A percentile compares a stretch with the other conserved stretches of the same genome.
Conservation (phyloP, 2,888 invertebrate species). For the Ectemnius continuus region DNA sequence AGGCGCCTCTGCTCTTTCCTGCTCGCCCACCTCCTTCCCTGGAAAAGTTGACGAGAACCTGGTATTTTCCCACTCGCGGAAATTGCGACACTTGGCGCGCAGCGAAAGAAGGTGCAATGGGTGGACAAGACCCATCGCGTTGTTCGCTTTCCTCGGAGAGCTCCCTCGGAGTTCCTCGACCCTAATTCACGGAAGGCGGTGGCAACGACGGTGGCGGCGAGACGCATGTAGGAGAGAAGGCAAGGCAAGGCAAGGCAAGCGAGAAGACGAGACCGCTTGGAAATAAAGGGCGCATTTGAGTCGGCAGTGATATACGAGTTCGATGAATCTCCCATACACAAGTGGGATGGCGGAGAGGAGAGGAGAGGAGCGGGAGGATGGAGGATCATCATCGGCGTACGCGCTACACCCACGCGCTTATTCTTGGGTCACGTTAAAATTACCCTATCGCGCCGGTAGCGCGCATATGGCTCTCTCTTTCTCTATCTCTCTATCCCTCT, state of each 20-base stretch:
- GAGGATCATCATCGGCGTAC: neutral
- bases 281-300: constrained; percentile 5
- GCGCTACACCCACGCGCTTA: constrained; percentile 4
- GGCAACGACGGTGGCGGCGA: neutral
- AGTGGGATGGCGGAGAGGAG: too few species aligned
- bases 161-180: neutral
- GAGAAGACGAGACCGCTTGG: neutral
- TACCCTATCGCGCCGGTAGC: constrained; percentile 6
- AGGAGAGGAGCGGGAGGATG: too few species aligned
- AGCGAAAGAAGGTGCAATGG: constrained; percentile 1
- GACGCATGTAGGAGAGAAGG: neutral
- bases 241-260: too few species aligned
- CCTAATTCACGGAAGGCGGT: constrained; percentile 1
- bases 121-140: neutral
- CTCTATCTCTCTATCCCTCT: too few species aligned
- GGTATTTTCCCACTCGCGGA: constrained; percentile 6
- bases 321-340: too few species aligned
- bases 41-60: neutral
- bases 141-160: neutral
- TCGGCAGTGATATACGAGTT: neutral
- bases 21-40: neutral
- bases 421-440: constrained; percentile 7
- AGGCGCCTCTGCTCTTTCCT: constrained; percentile 7
- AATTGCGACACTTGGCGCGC: constrained; percentile 2
- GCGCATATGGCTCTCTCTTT: neutral